A percentile compares a stretch with the other conserved stretches of the same genome.
Conservation (phyloP, 2,888 invertebrate species). For the Atherix ibis region DNA sequence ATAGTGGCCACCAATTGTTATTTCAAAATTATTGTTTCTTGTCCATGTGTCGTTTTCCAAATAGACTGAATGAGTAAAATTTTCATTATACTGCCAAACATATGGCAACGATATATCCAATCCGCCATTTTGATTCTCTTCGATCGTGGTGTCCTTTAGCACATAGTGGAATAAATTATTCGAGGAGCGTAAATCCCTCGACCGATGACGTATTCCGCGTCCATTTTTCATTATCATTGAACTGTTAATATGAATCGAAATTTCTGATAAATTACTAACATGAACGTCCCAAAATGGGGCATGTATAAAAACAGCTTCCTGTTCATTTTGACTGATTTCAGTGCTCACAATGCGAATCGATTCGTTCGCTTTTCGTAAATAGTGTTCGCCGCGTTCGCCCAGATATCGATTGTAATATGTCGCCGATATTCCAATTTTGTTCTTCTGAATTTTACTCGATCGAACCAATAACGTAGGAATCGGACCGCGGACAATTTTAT, state of each 20-base stretch:
- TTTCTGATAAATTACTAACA: constrained; percentile 74
- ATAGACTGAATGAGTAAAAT: constrained; percentile 79
- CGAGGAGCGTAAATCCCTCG: constrained; percentile 83
- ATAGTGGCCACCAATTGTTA: constrained; percentile 85
- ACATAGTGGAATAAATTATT: constrained; percentile 96
- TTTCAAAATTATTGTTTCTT: constrained; percentile 68
- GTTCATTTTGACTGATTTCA: constrained; percentile 62
- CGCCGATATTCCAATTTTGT: constrained; percentile 64
- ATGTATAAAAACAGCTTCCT: constrained; percentile 66
- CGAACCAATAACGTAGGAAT: constrained; percentile 57
- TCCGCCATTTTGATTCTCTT: constrained; percentile 72
- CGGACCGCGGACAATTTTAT: constrained; percentile 60
- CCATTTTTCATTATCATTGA: constrained; percentile 77
- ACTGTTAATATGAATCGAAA: constrained; percentile 76
- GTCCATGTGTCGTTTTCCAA: constrained; percentile 78
- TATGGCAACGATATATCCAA: constrained; percentile 81
- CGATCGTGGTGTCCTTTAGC: constrained; percentile 70
- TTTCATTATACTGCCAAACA: constrained; percentile 90
- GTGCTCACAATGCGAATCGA: constrained; percentile 64
- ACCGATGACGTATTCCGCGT: constrained; percentile 73
- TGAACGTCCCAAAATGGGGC: constrained; percentile 78
- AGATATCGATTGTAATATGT: constrained; percentile 79
- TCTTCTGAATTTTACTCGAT: constrained; percentile 62
- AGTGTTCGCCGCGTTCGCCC: constrained; percentile 73
- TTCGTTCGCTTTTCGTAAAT: constrained; percentile 75